A percentile compares a stretch with the other conserved stretches of the same genome.
Conservation (phyloP, 1,140 invertebrate genomes). For the Euura saliciscinereae region DNA sequence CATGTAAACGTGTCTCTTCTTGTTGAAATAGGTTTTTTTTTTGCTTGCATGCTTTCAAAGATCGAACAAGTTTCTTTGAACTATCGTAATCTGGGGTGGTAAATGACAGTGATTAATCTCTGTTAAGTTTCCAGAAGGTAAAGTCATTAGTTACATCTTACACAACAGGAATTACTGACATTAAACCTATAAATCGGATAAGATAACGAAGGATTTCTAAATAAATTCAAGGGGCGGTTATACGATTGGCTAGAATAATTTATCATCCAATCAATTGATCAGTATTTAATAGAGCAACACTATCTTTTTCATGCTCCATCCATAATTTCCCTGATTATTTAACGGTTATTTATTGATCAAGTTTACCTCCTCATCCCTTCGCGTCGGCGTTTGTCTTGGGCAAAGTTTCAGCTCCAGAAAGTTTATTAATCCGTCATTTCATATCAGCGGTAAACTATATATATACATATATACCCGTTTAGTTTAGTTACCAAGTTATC, state of each 20-base stretch:
- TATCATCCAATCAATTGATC: not conserved
- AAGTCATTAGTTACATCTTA: constrained; percentile 2
- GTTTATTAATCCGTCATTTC: constrained; percentile 2
- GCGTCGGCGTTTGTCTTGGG: too few relatives aligned
- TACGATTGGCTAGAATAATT: too few relatives aligned
- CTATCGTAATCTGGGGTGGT: not conserved
- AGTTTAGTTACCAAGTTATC: not conserved
- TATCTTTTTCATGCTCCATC: not conserved
- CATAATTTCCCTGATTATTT: too few relatives aligned
- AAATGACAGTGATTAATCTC: not conserved
- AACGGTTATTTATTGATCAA: not conserved
- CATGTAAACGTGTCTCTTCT: too few relatives aligned
- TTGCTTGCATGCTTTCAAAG: not conserved
- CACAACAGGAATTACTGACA: not conserved
- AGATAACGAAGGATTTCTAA: not conserved
- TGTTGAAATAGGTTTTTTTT: too few relatives aligned
- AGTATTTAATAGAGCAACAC: not conserved
- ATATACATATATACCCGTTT: not conserved
- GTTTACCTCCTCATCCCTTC: too few relatives aligned
- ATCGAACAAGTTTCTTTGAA: not conserved
- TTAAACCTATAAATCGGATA: not conserved
- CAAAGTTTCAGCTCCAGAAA: not conserved
- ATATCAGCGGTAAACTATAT: constrained; percentile 2
- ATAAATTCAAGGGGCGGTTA: not conserved
- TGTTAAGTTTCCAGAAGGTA: not conserved